Base-by-base conservation (phyloP, 2,113 vertebrate species). In the Calyptommatus sinebrachiatus region DNA sequence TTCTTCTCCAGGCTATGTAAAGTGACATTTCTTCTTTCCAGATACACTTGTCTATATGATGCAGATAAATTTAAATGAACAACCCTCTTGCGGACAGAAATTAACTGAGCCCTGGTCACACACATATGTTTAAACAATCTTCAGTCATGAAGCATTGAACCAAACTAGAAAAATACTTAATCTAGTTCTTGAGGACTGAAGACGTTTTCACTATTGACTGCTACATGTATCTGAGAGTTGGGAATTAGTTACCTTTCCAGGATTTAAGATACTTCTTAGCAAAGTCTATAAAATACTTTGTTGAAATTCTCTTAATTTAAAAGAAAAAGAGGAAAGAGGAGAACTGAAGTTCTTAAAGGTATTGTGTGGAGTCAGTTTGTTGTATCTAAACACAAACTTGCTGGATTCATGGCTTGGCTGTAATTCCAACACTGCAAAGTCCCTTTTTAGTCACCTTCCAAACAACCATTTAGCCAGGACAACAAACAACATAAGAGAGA, bases 401-500 rank as follows among this genome's bases (percentile, higher is more conserved):
- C 2, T n/a, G 77, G 80, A 2, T 71, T 31, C 66, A 0, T 71
- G 65, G 65, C 63, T 82, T 76, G 50, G 20, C 72, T 57, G 21
- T 2, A 6, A 71, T 28, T 8, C 24, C n/a, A 9, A 11, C 1
- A 28, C 65, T 65, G 26, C 60, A 28, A 63, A 67, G 75, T 78
- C n/a, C n/a, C 67, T 31, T 57, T 75, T 46, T 31, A 4, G 3
- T 20, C 24, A 79, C 69, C 69, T 21, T 0, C 1, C 10, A 26
- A 8, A 10, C 2, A 24, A 53, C 67, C 21, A 53, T 22, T 66
- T 75, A 74, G 66, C 45, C 68, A 24, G 8, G 63, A 7, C 1
- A 75, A 48, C 0, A 3, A 46, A 14, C 2, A 35, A 0, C 0
- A 0, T 24, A 22, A 16, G 63, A 35, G 0, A 9, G 45, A 16